Conservation (phyloP, 2,113 vertebrate genomes). For the Pandion haliaetus region DNA sequence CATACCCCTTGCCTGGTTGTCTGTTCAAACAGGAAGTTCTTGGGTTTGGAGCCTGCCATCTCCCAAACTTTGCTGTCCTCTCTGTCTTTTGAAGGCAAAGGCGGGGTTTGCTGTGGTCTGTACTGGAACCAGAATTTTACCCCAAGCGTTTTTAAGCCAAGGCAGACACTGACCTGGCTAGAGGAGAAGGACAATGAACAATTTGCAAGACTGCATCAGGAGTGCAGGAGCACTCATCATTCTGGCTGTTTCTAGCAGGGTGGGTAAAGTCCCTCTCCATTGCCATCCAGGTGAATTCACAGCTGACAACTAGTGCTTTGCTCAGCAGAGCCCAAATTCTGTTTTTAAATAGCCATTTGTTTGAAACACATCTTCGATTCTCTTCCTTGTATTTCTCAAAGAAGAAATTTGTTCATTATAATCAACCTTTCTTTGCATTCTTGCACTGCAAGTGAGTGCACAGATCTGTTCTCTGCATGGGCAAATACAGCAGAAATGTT, state of each 20-base stretch:
- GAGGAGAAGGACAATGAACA: not conserved
- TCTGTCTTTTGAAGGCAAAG: not conserved
- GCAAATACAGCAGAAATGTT: constrained; percentile 29
- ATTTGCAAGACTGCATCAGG: not conserved
- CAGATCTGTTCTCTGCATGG: not conserved
- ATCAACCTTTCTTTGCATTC: not conserved
- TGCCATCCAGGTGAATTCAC: not conserved
- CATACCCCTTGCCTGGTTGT: not conserved
- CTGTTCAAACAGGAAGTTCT: not conserved
- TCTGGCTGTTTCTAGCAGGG: not conserved
- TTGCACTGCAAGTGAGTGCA: not conserved
- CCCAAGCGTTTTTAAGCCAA: not conserved
- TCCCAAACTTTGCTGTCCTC: not conserved
- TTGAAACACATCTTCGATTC: not conserved
- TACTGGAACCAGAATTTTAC: not conserved
- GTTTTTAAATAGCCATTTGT: not conserved
- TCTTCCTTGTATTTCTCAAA: not conserved
- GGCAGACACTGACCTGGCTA: not conserved
- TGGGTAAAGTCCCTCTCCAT: not conserved
- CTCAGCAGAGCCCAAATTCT: not conserved
- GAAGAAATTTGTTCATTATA: not conserved
- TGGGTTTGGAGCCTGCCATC: not conserved
- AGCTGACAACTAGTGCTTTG: not conserved
- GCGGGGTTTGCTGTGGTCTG: not conserved
- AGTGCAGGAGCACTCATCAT: not conserved